Evolutionary conservation across 2,888 invertebrate genomes (phyloP).

Genomic region (Loripinus fragilis): DNA sequence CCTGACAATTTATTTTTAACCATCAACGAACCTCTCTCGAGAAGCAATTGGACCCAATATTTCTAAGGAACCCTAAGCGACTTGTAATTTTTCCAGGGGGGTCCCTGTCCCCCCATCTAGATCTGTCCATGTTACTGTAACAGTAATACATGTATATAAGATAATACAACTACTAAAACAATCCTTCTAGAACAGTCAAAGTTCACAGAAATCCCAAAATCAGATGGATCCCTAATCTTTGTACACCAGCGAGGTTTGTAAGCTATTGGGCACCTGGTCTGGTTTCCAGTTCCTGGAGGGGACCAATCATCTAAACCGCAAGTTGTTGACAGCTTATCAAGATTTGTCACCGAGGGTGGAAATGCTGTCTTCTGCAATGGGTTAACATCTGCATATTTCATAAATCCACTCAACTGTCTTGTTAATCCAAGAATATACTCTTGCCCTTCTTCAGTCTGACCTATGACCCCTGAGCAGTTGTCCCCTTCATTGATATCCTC

Average conservation of each 20-base stretch:
- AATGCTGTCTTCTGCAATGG: slow-evolving; percentile 57
- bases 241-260: slow-evolving; percentile 52
- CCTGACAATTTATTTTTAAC: no score
- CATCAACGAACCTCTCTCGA: no score
- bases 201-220: background rate
- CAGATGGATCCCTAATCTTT: slow-evolving; percentile 39
- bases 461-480: slow-evolving; percentile 45
- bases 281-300: slow-evolving; percentile 42
- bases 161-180: background rate
- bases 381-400: slow-evolving; percentile 58
- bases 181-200: background rate
- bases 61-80: no score
- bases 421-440: slow-evolving; percentile 59
- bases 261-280: slow-evolving; percentile 43
- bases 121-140: no score
- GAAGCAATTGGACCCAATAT: no score
- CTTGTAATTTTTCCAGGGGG: no score
- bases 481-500: slow-evolving; percentile 43
- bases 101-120: no score
- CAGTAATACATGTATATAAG: background rate
- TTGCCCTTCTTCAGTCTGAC: slow-evolving; percentile 52
- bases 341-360: slow-evolving; percentile 44
- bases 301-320: slow-evolving; percentile 56
- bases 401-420: slow-evolving; percentile 53
- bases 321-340: slow-evolving; percentile 42